These are phyloP conservation scores for Ceyx melanurus DNA, from an alignment of 2,113 vertebrate genomes.

Conservation along the genomic window DNA sequence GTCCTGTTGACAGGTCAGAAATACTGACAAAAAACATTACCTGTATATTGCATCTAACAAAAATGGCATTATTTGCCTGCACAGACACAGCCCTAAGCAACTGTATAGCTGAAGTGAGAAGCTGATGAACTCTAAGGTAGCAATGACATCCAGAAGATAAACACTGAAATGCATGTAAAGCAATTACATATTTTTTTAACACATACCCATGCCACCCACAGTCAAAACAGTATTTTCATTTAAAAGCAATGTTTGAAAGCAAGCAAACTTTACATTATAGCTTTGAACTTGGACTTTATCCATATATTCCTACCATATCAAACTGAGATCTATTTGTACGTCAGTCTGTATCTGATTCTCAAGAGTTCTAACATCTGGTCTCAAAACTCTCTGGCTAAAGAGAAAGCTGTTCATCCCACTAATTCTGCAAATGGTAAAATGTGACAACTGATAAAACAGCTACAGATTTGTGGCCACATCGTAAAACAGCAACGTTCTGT, in stretches of 20 bases:
- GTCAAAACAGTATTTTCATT: background rate
- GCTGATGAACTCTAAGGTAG: background rate
- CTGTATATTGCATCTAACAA: background rate
- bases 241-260: background rate
- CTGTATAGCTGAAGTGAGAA: background rate
- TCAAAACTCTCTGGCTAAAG: background rate
- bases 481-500: background rate
- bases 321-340: background rate
- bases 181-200: background rate
- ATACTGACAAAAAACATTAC: background rate
- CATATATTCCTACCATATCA: background rate
- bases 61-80: background rate
- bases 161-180: background rate
- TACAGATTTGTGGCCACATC: background rate
- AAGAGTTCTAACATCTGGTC: background rate
- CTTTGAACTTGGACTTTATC: background rate
- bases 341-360: background rate
- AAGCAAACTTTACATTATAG: background rate
- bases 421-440: background rate
- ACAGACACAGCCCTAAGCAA: background rate
- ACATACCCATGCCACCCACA: background rate
- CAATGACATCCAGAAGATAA: background rate
- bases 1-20: background rate
- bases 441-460: background rate
- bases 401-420: background rate